These are phyloP conservation scores for Phenganax stokvisi DNA, from an alignment of 92 coral and sea anemone species.

Conservation along the genomic window DNA sequence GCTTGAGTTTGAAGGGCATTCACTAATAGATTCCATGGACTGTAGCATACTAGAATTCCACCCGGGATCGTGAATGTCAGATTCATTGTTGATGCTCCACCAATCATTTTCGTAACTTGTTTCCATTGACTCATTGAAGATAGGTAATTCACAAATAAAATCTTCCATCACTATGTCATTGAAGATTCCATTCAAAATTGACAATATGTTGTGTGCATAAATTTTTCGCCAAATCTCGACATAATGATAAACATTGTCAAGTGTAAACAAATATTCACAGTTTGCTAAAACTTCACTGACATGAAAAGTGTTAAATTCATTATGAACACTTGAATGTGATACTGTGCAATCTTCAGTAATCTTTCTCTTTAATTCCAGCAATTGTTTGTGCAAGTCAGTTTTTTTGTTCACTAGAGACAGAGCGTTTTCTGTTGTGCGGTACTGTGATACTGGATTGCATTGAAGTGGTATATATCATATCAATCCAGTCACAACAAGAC, in stretches of 20 bases:
- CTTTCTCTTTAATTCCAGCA: slow-evolving; percentile 7
- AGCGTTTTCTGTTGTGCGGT: neutral
- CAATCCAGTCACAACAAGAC: slow-evolving; percentile 11
- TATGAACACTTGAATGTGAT: slow-evolving; percentile 5
- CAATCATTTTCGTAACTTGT: slow-evolving; percentile 18
- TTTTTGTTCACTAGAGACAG: neutral
- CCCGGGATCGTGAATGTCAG: slow-evolving; percentile 8
- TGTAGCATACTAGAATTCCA: slow-evolving; percentile 19
- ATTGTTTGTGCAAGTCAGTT: neutral
- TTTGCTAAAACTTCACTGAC: slow-evolving; percentile 13
- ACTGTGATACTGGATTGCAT: neutral
- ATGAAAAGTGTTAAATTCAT: slow-evolving; percentile 24
- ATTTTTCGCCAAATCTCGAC: slow-evolving; percentile 20
- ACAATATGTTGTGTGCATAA: slow-evolving; percentile 6
- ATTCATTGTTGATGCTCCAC: slow-evolving; percentile 22
- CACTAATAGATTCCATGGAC: neutral
- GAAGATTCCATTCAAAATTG: neutral
- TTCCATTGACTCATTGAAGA: slow-evolving; percentile 16
- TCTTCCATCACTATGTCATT: neutral
- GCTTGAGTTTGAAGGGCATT: neutral
- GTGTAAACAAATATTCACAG: slow-evolving; percentile 12
- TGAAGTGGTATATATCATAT: slow-evolving; percentile 1
- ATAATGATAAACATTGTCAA: neutral
- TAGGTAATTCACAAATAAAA: neutral
- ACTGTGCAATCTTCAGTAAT: neutral